phyloP scores from a whole-genome alignment of 2,113 vertebrate species.

The Macroglossus sobrinus region DNA sequence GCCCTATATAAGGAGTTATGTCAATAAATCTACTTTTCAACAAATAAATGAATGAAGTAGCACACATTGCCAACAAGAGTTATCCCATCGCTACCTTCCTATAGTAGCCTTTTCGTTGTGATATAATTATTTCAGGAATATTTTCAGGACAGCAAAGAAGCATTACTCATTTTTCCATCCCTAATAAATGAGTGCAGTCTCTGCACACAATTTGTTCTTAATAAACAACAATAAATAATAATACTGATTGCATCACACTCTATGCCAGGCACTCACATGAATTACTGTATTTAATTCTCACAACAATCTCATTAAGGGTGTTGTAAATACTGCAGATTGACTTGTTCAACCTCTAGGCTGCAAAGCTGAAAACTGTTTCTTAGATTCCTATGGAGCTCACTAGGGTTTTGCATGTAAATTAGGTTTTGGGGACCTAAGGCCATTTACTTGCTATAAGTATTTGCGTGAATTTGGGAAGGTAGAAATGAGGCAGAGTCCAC shows the following conservation, averaged over 20 bases:
- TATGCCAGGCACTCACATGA: not conserved
- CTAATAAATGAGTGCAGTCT: not conserved
- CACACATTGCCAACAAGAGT: not conserved
- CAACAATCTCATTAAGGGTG: not conserved
- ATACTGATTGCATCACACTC: not conserved
- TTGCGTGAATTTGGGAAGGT: not conserved
- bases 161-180: not conserved
- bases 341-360: not conserved
- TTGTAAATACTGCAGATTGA: not conserved
- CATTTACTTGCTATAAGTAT: not conserved
- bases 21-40: not conserved
- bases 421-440: not conserved
- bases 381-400: not conserved
- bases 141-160: not conserved
- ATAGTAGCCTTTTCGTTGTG: not conserved
- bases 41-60: not conserved
- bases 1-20: not conserved
- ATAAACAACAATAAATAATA: not conserved
- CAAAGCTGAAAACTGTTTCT: not conserved
- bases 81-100: not conserved
- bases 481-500: not conserved
- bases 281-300: not conserved
- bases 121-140: not conserved
- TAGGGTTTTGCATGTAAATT: not conserved
- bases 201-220: not conserved